These are phyloP conservation scores for Cochlearius cochlearius DNA, from an alignment of 2,113 vertebrate species.

Conservation along the genomic window DNA sequence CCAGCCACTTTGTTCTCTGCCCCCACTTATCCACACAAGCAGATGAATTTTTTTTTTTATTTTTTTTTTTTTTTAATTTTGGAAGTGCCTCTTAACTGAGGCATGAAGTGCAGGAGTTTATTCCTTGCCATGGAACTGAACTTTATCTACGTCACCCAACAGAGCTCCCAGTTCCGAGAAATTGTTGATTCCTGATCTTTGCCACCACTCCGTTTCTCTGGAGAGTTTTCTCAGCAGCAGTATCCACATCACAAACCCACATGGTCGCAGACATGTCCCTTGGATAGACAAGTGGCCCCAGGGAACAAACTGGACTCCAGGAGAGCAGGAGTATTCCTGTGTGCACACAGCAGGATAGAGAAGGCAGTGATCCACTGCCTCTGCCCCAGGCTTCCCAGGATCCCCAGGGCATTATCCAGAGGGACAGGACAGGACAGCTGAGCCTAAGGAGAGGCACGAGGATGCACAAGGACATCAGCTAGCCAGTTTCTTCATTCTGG, in stretches of 20 bases:
- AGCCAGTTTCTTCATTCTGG: background rate
- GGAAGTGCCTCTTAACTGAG: background rate
- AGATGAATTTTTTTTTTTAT: background rate
- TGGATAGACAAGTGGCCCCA: background rate
- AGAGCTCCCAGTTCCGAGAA: background rate
- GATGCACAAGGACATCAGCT: background rate
- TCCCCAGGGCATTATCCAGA: background rate
- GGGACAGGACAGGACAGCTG: too few species aligned
- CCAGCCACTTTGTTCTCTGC: background rate
- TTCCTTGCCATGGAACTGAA: background rate
- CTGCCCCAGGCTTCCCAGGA: background rate
- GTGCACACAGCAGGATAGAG: background rate
- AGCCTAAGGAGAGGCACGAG: rapidly evolving
- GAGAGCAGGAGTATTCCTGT: background rate
- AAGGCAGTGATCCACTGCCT: background rate
- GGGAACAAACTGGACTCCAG: background rate
- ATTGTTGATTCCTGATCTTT: background rate
- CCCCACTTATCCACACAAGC: background rate
- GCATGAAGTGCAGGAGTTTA: background rate
- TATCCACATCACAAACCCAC: background rate
- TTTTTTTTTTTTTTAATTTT: background rate
- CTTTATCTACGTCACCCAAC: background rate
- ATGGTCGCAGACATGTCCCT: background rate
- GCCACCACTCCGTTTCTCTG: background rate
- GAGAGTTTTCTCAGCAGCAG: background rate